These are phyloP conservation scores for Enteromius fasciolatus DNA, from an alignment of 2,797 vertebrate species.

Conservation along the genomic window DNA sequence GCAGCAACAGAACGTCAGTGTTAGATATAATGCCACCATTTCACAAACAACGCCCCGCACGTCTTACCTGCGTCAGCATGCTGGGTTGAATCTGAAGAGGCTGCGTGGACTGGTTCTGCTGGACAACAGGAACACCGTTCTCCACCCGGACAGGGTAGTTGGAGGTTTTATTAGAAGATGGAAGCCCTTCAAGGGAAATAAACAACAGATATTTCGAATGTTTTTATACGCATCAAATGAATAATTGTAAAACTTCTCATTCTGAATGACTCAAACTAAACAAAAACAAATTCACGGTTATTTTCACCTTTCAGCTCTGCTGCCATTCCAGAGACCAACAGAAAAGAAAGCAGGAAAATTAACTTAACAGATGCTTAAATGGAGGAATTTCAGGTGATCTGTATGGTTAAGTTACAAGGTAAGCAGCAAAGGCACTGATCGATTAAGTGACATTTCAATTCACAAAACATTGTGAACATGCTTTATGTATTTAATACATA, in stretches of 20 bases:
- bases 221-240: not conserved
- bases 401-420: no score
- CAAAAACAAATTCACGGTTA: no score
- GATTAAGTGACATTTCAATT: no score
- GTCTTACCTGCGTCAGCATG: constrained; percentile 92
- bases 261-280: no score
- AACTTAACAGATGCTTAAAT: not conserved
- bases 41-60: not conserved
- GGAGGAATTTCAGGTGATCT: no score
- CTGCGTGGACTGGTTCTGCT: constrained; percentile 91
- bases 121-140: constrained; percentile 91
- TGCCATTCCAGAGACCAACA: not conserved
- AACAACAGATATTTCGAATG: not conserved
- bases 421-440: no score
- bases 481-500: no score
- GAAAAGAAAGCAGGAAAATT: not conserved
- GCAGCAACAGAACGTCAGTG: not conserved
- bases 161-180: constrained; percentile 91
- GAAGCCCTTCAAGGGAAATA: constrained; percentile 79
- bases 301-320: not conserved
- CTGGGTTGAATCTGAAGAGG: constrained; percentile 96
- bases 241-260: not conserved
- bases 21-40: not conserved
- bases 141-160: constrained; percentile 95
- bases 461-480: no score